Evolutionary conservation across 2,113 vertebrate genomes (phyloP).

Genomic region (Ariopsis seemanni): DNA sequence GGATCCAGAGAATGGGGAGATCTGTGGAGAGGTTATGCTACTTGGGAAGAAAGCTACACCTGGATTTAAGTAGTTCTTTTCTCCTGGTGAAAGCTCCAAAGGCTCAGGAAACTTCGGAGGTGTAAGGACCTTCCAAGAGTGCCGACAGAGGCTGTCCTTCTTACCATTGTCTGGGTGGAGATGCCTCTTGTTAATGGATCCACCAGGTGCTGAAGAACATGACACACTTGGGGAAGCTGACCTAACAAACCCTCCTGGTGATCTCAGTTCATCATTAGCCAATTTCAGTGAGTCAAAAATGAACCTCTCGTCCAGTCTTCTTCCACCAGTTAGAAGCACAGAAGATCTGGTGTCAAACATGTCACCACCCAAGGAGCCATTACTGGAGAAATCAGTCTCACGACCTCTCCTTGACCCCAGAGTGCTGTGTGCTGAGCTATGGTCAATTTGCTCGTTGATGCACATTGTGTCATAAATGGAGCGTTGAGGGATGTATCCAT

Average conservation of each 20-base stretch:
- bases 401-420: conserved; percentile 80
- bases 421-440: conserved; percentile 83
- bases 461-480: conserved; percentile 97
- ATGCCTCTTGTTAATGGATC: conserved; percentile 68
- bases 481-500: conserved; percentile 92
- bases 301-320: conserved; percentile 88
- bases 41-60: conserved; percentile 63
- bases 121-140: conserved; percentile 89
- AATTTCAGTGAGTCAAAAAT: conserved; percentile 94
- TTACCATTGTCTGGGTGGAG: conserved; percentile 71
- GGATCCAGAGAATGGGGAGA: conserved; percentile 73
- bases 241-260: conserved; percentile 69
- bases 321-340: conserved; percentile 79
- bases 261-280: conserved; percentile 78
- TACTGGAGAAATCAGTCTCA: conserved; percentile 81
- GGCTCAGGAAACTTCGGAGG: conserved; percentile 84
- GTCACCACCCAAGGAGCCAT: conserved; percentile 80
- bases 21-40: conserved; percentile 68
- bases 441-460: conserved; percentile 97
- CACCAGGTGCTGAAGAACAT: conserved; percentile 71
- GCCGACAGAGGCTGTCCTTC: conserved; percentile 71
- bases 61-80: conserved; percentile 71
- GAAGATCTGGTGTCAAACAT: conserved; percentile 81
- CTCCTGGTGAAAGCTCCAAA: conserved; percentile 69
- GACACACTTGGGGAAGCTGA: conserved; percentile 74